Evolutionary conservation across 2,113 vertebrate species (phyloP).

Genomic region (Podarcis muralis): DNA sequence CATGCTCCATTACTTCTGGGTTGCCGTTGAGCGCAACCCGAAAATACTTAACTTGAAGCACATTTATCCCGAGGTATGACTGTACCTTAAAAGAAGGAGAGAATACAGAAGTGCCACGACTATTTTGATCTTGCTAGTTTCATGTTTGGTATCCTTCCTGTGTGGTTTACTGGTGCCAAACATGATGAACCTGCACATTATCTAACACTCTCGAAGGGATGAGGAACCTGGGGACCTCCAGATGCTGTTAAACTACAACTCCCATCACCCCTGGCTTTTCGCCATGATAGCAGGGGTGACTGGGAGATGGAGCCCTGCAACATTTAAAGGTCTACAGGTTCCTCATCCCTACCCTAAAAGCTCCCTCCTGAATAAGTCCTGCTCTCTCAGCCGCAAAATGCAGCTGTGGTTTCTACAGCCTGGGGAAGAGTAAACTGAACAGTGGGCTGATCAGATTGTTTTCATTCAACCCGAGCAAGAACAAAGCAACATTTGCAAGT

Average conservation of each 20-base stretch:
- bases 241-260: too few relatives aligned
- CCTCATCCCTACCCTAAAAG: not conserved
- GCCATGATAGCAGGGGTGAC: too few relatives aligned
- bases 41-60: too few relatives aligned
- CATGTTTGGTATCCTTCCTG: too few relatives aligned
- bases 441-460: conserved; percentile 52
- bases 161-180: not conserved
- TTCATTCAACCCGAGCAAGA: conserved; percentile 36
- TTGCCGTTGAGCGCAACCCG: too few relatives aligned
- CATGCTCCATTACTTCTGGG: too few relatives aligned
- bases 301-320: too few relatives aligned
- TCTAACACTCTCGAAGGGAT: too few relatives aligned
- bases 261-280: too few relatives aligned
- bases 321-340: too few relatives aligned
- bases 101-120: not conserved
- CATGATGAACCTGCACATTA: not conserved
- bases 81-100: not conserved
- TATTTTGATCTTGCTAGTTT: not conserved
- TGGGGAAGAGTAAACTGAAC: conserved; percentile 37
- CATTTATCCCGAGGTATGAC: too few relatives aligned
- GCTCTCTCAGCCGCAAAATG: conserved; percentile 50
- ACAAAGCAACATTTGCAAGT: conserved; percentile 44
- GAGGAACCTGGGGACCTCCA: too few relatives aligned
- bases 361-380: not conserved
- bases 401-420: conserved; percentile 46